These are phyloP conservation scores for Acronicta psi DNA, from an alignment of 2,888 invertebrate species.

Conservation along the genomic window DNA sequence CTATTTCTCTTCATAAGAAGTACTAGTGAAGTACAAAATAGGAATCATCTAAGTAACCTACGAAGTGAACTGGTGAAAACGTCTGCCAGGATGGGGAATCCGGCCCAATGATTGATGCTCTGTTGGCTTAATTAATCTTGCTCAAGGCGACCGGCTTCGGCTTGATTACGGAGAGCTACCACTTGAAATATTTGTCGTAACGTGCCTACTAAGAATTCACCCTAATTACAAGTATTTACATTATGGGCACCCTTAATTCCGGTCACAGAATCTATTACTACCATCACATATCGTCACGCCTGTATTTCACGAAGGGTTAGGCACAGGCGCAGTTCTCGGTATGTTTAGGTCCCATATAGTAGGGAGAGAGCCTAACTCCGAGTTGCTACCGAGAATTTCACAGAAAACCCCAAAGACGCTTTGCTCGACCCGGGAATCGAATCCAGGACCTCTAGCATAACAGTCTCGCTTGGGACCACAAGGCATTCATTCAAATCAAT, in stretches of 20 bases:
- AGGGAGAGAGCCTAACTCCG: no score
- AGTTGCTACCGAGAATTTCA: no score
- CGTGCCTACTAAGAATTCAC: conserved; percentile 38
- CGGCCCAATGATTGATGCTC: conserved; percentile 82
- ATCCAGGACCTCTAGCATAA: no score
- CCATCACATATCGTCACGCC: no score
- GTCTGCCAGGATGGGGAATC: conserved; percentile 69
- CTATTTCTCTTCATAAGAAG: neutral
- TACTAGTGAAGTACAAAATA: conserved; percentile 27
- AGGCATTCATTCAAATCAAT: no score
- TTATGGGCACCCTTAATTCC: conserved; percentile 7
- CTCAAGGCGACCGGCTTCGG: conserved; percentile 71
- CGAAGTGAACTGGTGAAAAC: conserved; percentile 65
- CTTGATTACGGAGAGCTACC: conserved; percentile 72
- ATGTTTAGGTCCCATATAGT: no score
- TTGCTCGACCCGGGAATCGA: no score
- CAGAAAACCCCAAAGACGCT: no score
- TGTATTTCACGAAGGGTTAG: no score
- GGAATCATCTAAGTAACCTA: conserved; percentile 58
- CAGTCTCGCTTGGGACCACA: no score
- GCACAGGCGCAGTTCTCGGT: no score
- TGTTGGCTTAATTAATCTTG: conserved; percentile 84
- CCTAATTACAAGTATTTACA: conserved; percentile 13
- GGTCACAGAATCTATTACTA: conserved; percentile 26
- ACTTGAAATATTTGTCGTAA: conserved; percentile 64